Evolutionary conservation across 1,140 invertebrate species (phyloP).

Genomic region (Cydia splendana): DNA sequence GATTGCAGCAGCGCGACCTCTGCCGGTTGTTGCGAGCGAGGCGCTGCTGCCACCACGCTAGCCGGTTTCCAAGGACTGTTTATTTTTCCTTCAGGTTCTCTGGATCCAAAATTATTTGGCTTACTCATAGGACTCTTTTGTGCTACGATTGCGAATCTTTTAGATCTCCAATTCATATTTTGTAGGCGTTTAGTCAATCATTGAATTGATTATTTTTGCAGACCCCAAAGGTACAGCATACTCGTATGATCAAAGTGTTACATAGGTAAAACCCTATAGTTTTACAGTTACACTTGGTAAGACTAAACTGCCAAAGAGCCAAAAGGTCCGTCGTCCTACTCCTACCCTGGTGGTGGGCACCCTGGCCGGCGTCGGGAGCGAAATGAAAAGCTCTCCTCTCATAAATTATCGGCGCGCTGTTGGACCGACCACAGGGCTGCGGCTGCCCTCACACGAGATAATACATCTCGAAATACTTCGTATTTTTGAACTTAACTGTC

Average conservation of each 20-base stretch:
- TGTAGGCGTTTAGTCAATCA: too few relatives aligned
- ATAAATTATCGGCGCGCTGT: slow-evolving; percentile 32
- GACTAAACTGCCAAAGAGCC: too few relatives aligned
- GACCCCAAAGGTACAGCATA: too few relatives aligned
- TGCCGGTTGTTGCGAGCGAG: slow-evolving; percentile 33
- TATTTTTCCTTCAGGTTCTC: not conserved
- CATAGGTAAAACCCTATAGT: too few relatives aligned
- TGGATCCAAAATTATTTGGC: too few relatives aligned
- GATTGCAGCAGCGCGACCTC: slow-evolving; percentile 34
- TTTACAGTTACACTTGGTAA: too few relatives aligned
- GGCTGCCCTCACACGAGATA: not conserved
- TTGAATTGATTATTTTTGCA: too few relatives aligned
- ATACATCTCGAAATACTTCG: not conserved
- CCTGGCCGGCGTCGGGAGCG: slow-evolving; percentile 14
- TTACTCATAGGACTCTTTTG: not conserved
- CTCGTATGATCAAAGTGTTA: too few relatives aligned
- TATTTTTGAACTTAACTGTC: too few relatives aligned
- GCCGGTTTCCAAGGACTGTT: not conserved
- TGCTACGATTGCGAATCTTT: not conserved
- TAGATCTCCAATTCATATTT: too few relatives aligned
- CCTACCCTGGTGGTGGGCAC: not conserved
- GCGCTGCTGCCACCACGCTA: not conserved
- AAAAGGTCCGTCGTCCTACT: too few relatives aligned
- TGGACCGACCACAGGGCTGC: not conserved
- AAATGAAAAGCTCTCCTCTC: slow-evolving; percentile 34